Evolutionary conservation across 2,888 invertebrate genomes (phyloP), one percentile per base, ranked within the genome.

Genomic region (Drosophila imparisetae): DNA sequence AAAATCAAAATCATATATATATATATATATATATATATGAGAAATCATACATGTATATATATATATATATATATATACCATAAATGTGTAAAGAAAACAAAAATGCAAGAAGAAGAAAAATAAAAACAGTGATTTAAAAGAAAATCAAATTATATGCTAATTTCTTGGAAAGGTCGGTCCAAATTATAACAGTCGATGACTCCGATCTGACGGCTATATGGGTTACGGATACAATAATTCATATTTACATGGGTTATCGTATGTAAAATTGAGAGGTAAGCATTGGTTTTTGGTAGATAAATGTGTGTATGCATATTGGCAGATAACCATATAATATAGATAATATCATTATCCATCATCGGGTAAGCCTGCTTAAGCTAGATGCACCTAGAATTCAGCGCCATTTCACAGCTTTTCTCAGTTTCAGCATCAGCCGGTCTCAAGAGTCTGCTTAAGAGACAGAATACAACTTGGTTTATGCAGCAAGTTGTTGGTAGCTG

Each of bases 21-120:
- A 5, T n/a, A 13, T 42, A 24, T 45, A 45, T 45, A 45, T 15
- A 7, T 24, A 24, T 45, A 45, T 45, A 45, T 45, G 67, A 78
- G 50, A 69, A 83, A 66, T 59, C 27, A 65, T 73, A 78, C 69
- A 71, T 82, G 75, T 80, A 75, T n/a, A n/a, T 42, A 21, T 45
- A 45, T 45, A 38, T 18, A 18, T 38, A 8, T 38, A 38, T 18
- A 8, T 38, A 45, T 45, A 45, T 70, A 72, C 72, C 76, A 89
- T 89, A 87, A 82, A 82, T 84, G 83, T 84, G 85, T 84, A 84
- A 89, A 84, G 79, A 72, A 87, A 89, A 83, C 66, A 80, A 85
- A 86, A 86, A 82, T 75, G 78, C 71, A 66, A 77, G 50, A 68
- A 77, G 10, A 10, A 83, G 78, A 81, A 77, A 86, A 70, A 45